These are phyloP conservation scores for Hystrix brachyura DNA, from an alignment of 2,113 vertebrate genomes.

Conservation along the genomic window DNA sequence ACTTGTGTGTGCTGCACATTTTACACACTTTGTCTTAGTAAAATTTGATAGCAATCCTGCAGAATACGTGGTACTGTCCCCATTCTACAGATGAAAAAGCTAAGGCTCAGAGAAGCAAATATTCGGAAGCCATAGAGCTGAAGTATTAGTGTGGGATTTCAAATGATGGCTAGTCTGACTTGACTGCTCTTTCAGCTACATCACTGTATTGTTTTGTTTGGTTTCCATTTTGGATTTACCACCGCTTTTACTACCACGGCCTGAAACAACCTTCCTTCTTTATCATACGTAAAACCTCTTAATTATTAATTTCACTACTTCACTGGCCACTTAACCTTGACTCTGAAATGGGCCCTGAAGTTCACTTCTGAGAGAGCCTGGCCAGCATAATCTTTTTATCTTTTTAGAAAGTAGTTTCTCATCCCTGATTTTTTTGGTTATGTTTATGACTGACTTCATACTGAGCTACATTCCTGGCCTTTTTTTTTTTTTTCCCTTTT, in stretches of 20 bases:
- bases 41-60: background rate
- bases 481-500: background rate
- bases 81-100: background rate
- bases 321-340: background rate
- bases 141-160: background rate
- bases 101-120: background rate
- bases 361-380: background rate
- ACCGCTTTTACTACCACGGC: background rate
- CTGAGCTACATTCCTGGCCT: background rate
- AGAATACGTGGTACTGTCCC: background rate
- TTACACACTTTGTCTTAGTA: background rate
- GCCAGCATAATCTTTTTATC: background rate
- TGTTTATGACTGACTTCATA: background rate
- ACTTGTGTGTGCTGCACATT: background rate
- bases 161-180: background rate
- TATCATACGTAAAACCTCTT: background rate
- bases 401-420: background rate
- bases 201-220: background rate
- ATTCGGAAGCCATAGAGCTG: background rate
- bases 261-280: slow-evolving; percentile 15
- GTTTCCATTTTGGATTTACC: background rate
- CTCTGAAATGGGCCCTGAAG: background rate
- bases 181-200: background rate
- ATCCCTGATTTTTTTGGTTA: background rate
- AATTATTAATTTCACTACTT: slow-evolving; percentile 7